Base-by-base conservation (phyloP, 2,888 invertebrate genomes). In the Drosophila flavopinicola region DNA sequence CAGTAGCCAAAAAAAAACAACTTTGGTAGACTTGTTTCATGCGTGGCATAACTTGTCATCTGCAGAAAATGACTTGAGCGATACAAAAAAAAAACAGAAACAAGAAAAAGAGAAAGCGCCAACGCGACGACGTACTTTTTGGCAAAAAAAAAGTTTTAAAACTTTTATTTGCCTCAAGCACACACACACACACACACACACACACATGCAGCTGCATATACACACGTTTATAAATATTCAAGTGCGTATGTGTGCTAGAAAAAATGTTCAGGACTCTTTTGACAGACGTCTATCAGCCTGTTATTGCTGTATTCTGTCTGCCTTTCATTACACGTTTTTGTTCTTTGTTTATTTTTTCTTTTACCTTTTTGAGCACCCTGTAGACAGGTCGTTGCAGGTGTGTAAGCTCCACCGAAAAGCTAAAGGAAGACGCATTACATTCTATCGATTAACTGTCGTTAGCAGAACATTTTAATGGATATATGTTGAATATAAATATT, bases 21-120 rank as follows among this genome's bases (percentile, higher is more conserved):
- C 63, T 20, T 66, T 60, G 29, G 23, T 17, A 37, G 61, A 49
- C 61, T 59, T 56, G 56, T 42, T 29, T 49, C 64, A 57, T 69
- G 57, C 74, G 67, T 70, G 49, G 61, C 76, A 66, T 53, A 69
- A 73, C 85, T 85, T 85, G 85, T 83, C 85, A 80, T 73, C 66
- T 52, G 30, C 85, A 83, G 70, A 67, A 69, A 78, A 61, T 73
- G 44, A 64, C 65, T 63, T 66, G 41, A 37, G 42, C 47, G 44
- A 65, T 48, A 61, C 30, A 45, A 48, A 60, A 10, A 23, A 57
- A 54, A 38, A 7, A 33, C 10, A 17, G 6, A 33, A 15, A 6
- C 32, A 33, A 15, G 38, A 41, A 49, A 11, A n/a, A 13, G n/a
- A n/a, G n/a, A 6, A 23, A 78, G 52, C 41, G 11, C 9, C 33